Percentiles rank a stretch among this genome's conserved stretches.
These are phyloP conservation scores for Myopa testacea DNA, from an alignment of 2,888 invertebrate species.

Conservation along the genomic window DNA sequence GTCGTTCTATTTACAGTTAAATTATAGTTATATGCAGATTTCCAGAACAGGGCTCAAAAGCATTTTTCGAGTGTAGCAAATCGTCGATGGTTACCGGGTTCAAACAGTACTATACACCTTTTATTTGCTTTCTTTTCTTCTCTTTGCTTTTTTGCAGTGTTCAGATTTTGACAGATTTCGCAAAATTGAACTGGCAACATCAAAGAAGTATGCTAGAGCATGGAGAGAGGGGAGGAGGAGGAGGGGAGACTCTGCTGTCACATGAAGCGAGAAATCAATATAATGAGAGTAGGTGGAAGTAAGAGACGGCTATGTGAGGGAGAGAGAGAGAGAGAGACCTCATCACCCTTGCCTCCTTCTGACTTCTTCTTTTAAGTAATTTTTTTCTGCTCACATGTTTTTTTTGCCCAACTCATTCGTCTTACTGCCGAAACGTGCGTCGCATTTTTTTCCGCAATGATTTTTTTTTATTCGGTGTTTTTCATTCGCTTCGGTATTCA, in stretches of 20 bases:
- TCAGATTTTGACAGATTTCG: too few species aligned
- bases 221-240: too few species aligned
- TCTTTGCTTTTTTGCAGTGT: too few species aligned
- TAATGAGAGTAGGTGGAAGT: not conserved
- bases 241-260: too few species aligned
- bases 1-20: not conserved
- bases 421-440: not conserved
- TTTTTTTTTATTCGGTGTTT: not conserved
- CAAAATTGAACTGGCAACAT: too few species aligned
- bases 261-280: not conserved
- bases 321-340: too few species aligned
- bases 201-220: too few species aligned
- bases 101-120: not conserved
- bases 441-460: not conserved
- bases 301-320: not conserved
- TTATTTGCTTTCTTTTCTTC: too few species aligned
- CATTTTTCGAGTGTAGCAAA: constrained; percentile 3
- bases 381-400: too few species aligned
- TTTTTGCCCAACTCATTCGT: too few species aligned
- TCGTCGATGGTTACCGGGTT: not conserved
- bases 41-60: not conserved
- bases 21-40: not conserved
- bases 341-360: too few species aligned
- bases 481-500: constrained; percentile 8
- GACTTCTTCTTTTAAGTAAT: too few species aligned